phyloP scores from a whole-genome alignment of 2,113 vertebrate genomes.

The Myotis lucifugus region DNA sequence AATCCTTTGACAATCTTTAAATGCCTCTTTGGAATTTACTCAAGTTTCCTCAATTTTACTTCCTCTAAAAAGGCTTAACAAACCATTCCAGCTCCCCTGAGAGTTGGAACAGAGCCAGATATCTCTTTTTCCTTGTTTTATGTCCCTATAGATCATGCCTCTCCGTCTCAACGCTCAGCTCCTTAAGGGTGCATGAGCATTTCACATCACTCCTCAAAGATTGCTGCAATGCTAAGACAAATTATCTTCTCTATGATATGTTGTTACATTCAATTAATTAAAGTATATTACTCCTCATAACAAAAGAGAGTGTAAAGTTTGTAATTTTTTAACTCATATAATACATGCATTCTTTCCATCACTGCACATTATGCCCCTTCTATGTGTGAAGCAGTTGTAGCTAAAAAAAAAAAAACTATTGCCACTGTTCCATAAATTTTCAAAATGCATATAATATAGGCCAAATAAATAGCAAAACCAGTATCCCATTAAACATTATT shows the following conservation, averaged over 20 bases:
- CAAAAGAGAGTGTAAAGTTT: constrained; percentile 21
- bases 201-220: constrained; percentile 23
- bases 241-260: constrained; percentile 49
- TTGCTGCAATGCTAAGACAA: constrained; percentile 22
- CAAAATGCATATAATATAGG: constrained; percentile 73
- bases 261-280: constrained; percentile 67
- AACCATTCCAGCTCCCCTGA: background rate
- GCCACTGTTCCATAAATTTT: constrained; percentile 69
- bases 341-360: constrained; percentile 56
- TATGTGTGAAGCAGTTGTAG: constrained; percentile 57
- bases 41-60: background rate
- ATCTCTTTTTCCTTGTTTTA: constrained; percentile 8
- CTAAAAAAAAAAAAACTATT: constrained; percentile 75
- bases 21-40: constrained; percentile 38
- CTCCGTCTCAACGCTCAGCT: background rate
- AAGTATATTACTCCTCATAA: constrained; percentile 42
- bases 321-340: constrained; percentile 30
- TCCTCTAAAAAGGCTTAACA: background rate
- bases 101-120: background rate
- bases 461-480: constrained; percentile 77
- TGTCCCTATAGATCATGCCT: background rate
- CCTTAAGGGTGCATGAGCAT: background rate
- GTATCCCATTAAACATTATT: constrained; percentile 77
- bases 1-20: constrained; percentile 46
- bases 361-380: constrained; percentile 54